phyloP scores from a whole-genome alignment of 2,113 vertebrate species.

The Rostratula benghalensis region DNA sequence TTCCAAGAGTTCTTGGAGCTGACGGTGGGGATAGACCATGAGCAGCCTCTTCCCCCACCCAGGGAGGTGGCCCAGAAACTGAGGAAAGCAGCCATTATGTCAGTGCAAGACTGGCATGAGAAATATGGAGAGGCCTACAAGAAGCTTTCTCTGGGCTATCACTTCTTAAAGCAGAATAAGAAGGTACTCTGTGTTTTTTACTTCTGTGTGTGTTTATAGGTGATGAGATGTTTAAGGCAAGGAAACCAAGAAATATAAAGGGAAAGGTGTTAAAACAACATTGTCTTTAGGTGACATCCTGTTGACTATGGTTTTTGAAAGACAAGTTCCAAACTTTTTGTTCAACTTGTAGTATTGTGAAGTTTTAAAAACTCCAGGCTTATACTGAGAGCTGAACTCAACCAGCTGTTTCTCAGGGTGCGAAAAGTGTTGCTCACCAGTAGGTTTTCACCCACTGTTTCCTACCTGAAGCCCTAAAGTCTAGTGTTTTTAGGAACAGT shows the following conservation, averaged over 20 bases:
- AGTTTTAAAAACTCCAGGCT: background rate
- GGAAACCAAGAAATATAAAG: background rate
- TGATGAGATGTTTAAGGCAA: background rate
- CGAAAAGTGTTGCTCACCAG: background rate
- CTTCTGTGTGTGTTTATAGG: too few relatives aligned
- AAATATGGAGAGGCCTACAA: slow-evolving; percentile 88
- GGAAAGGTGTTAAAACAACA: accelerated
- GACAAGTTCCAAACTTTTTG: background rate
- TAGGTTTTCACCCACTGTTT: background rate
- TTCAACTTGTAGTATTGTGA: background rate
- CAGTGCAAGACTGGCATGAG: slow-evolving; percentile 84
- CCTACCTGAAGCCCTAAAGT: background rate
- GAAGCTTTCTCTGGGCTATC: slow-evolving; percentile 89
- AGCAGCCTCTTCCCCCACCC: slow-evolving; percentile 90
- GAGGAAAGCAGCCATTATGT: slow-evolving; percentile 78
- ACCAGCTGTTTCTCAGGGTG: background rate
- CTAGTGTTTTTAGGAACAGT: background rate
- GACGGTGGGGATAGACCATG: slow-evolving; percentile 85
- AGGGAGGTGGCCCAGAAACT: slow-evolving; percentile 85
- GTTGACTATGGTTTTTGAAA: background rate
- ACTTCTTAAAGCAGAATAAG: slow-evolving; percentile 88
- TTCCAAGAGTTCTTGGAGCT: slow-evolving; percentile 93
- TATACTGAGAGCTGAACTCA: background rate
- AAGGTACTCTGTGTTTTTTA: slow-evolving; percentile 75
- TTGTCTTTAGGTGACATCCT: background rate